phyloP scores from a whole-genome alignment of 2,797 vertebrate genomes.

The Poeciliopsis gracilis region DNA sequence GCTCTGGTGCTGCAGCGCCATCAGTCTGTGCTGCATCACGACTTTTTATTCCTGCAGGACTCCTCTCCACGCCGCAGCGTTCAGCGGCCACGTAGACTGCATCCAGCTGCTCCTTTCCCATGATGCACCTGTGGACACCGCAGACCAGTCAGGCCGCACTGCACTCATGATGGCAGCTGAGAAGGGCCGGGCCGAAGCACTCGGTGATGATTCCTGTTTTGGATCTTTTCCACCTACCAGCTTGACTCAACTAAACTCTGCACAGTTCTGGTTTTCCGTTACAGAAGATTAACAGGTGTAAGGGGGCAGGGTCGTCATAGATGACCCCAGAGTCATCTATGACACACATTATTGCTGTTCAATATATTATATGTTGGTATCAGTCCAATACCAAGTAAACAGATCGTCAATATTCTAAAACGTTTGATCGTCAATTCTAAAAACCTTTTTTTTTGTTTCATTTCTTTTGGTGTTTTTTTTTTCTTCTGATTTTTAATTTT shows the following conservation, averaged over 20 bases:
- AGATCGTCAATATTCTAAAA: too few relatives aligned
- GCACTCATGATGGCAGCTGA: constrained; percentile 92
- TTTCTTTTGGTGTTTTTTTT: too few relatives aligned
- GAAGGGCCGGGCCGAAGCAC: constrained; percentile 82
- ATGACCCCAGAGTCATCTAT: too few relatives aligned
- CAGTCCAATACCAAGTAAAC: too few relatives aligned
- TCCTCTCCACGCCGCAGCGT: constrained; percentile 93
- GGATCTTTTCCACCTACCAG: background rate
- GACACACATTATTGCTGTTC: too few relatives aligned
- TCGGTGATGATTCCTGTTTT: constrained; percentile 76
- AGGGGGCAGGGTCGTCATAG: background rate
- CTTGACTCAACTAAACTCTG: background rate
- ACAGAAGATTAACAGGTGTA: background rate
- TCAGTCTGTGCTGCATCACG: rapidly evolving
- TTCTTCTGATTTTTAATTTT: too few relatives aligned
- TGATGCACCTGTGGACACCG: constrained; percentile 83
- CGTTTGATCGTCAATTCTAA: too few relatives aligned
- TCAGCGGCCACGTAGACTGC: constrained; percentile 89
- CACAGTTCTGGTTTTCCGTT: background rate
- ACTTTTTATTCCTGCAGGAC: constrained; percentile 78
- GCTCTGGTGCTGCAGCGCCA: background rate
- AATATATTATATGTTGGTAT: too few relatives aligned
- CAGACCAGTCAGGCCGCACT: constrained; percentile 84
- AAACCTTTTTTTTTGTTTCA: too few relatives aligned
- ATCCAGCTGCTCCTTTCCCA: constrained; percentile 92